Evolutionary conservation across 2,888 invertebrate species (phyloP).

Genomic region (Salpingus planirostris): DNA sequence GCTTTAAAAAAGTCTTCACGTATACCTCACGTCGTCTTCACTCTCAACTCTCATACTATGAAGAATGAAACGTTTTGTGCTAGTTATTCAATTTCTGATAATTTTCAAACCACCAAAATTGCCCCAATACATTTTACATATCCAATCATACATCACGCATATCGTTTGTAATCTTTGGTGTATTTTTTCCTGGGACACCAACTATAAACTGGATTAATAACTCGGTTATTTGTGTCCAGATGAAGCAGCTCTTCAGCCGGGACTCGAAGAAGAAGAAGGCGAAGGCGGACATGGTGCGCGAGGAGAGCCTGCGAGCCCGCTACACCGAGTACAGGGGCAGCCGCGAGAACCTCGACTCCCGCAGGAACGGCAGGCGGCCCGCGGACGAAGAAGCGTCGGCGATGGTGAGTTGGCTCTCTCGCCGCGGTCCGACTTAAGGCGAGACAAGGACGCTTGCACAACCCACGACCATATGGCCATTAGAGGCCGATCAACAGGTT

Average conservation of each 20-base stretch:
- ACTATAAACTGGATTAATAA: too few relatives aligned
- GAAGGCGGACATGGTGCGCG: slow-evolving; percentile 47
- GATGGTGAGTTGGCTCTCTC: slow-evolving; percentile 4
- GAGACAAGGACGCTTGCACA: slow-evolving; percentile 24
- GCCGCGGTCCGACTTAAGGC: slow-evolving; percentile 1
- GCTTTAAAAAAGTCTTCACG: too few relatives aligned
- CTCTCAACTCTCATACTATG: too few relatives aligned
- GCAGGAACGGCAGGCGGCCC: background rate
- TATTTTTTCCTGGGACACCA: too few relatives aligned
- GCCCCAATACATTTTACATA: too few relatives aligned
- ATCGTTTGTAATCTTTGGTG: too few relatives aligned
- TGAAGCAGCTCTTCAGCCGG: slow-evolving; percentile 68
- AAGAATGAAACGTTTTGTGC: too few relatives aligned
- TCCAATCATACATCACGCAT: too few relatives aligned
- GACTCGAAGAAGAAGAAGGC: slow-evolving; percentile 60
- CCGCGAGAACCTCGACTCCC: slow-evolving; percentile 35
- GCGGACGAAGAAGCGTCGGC: too few relatives aligned
- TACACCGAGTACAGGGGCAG: slow-evolving; percentile 54
- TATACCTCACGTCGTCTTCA: too few relatives aligned
- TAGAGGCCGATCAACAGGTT: slow-evolving; percentile 15
- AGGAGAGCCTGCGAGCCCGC: slow-evolving; percentile 47
- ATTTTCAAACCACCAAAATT: too few relatives aligned
- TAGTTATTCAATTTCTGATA: too few relatives aligned
- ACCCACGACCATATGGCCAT: slow-evolving; percentile 24
- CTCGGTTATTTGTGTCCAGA: slow-evolving; percentile 35